Base-by-base conservation (phyloP, 2,888 invertebrate species). In the Drosophila pseudotakahashii region DNA sequence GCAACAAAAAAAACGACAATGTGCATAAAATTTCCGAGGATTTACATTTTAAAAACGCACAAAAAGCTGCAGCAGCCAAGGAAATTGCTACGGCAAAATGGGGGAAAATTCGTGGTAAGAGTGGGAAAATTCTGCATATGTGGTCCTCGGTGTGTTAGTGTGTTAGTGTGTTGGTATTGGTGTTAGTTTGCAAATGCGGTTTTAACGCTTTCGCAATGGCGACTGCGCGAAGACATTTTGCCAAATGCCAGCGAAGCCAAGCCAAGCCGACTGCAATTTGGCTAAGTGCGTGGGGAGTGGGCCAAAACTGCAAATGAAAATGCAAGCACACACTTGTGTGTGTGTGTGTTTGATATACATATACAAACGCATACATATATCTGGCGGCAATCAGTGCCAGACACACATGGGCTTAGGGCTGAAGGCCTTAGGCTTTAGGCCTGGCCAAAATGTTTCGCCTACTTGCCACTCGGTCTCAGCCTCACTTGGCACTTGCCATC, bases 11-110 rank as follows among this genome's bases (percentile, higher is more conserved):
- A 34, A 34, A 48, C 48, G 34, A 75, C 68, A 74, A 75, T 80
- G 77, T 85, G 84, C 84, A 85, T 85, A 87, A 81, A 77, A 85
- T 85, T 87, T 85, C 57, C 73, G 32, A 60, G 77, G 87, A 85
- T 85, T 87, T 85, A 84, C 87, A 85, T 85, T 81, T 80, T 47
- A 77, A 84, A 84, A 79, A 83, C 75, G 76, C 70, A 79, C 69
- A 76, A 69, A 73, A 76, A 73, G 62, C 62, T 55, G 63, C 71
- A 50, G 50, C 45, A 51, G 50, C 37, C 36, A 37, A 44, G 52
- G 37, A 48, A 14, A 16, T 44, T 34, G 32, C 30, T 55, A 14
- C 2, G 16, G 26, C 19, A n/a, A n/a, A n/a, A 2, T 11, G 34
- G 16, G 13, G 16, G 7, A 7, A 54, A 58, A 39, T 32, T 32